These are phyloP conservation scores for Ctenodactylus gundi DNA, from an alignment of 2,113 vertebrate genomes.

Conservation along the genomic window DNA sequence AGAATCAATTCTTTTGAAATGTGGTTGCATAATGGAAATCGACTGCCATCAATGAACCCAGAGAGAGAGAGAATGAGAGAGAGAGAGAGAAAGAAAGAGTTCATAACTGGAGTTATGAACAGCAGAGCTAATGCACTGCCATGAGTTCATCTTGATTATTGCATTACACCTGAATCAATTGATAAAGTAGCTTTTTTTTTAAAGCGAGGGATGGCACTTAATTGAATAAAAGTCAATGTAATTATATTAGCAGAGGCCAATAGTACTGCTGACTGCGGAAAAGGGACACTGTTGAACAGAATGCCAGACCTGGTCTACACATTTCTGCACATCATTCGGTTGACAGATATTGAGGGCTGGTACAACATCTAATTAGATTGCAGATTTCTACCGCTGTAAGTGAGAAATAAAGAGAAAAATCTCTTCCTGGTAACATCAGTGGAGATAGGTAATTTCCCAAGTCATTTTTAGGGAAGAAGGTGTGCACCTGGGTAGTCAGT, in stretches of 20 bases:
- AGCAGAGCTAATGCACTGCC: slow-evolving; percentile 95
- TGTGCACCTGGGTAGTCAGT: slow-evolving; percentile 68
- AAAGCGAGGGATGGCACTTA: slow-evolving; percentile 94
- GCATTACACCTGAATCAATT: slow-evolving; percentile 99
- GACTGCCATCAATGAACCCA: slow-evolving; percentile 90
- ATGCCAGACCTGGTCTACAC: slow-evolving; percentile 86
- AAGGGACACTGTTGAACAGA: slow-evolving; percentile 87
- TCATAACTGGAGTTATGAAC: slow-evolving; percentile 89
- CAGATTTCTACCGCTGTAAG: slow-evolving; percentile 83
- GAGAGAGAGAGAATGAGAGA: too few species aligned
- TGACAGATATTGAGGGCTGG: slow-evolving; percentile 88
- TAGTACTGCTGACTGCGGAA: slow-evolving; percentile 96
- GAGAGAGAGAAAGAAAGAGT: too few species aligned
- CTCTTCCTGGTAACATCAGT: slow-evolving; percentile 80
- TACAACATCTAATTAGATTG: slow-evolving; percentile 88
- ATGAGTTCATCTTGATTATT: slow-evolving; percentile 98
- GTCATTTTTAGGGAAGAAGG: slow-evolving; percentile 72
- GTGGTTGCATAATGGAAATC: slow-evolving; percentile 91
- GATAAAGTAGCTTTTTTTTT: slow-evolving; percentile 98
- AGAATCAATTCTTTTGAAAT: slow-evolving; percentile 88
- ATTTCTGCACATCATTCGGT: slow-evolving; percentile 88
- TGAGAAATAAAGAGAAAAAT: slow-evolving; percentile 85
- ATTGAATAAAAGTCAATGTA: slow-evolving; percentile 99
- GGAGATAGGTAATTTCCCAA: slow-evolving; percentile 77
- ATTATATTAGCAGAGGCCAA: slow-evolving; percentile 95